phyloP scores from a whole-genome alignment of 2,113 vertebrate genomes.

The Entosphenus tridentatus region DNA sequence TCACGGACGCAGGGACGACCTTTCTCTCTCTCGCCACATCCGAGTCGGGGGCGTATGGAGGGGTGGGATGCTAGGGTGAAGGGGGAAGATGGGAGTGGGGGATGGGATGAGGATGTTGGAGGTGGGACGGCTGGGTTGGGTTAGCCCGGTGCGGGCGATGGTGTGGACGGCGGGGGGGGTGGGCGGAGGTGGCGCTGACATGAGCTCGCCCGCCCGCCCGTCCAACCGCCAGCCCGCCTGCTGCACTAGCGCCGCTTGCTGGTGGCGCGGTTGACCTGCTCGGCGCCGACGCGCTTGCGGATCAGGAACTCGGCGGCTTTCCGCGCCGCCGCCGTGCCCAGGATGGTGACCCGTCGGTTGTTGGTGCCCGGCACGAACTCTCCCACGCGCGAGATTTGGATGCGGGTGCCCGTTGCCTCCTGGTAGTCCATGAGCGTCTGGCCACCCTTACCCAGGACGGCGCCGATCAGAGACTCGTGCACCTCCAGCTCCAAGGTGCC shows the following conservation, averaged over 20 bases:
- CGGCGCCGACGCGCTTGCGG: background rate
- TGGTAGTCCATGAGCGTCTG: constrained; percentile 5
- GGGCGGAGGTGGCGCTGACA: too few relatives aligned
- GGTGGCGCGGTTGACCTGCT: background rate
- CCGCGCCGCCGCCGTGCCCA: background rate
- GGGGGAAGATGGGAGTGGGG: too few relatives aligned
- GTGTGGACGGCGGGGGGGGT: too few relatives aligned
- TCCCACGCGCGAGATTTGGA: background rate
- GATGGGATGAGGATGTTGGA: too few relatives aligned
- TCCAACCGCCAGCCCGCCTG: too few relatives aligned
- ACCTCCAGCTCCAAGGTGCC: constrained; percentile 3
- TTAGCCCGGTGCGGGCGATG: too few relatives aligned
- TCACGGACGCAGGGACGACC: too few relatives aligned
- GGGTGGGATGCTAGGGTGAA: too few relatives aligned
- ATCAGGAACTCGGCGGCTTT: constrained; percentile 5
- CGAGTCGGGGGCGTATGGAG: too few relatives aligned
- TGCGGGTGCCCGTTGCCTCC: constrained; percentile 1
- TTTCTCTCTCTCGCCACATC: too few relatives aligned
- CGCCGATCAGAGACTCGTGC: background rate
- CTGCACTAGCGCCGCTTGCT: background rate
- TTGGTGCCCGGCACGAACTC: constrained; percentile 3
- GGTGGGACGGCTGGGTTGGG: too few relatives aligned
- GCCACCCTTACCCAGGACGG: constrained; percentile 3
- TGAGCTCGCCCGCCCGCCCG: too few relatives aligned
- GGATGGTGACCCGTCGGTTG: background rate